These are phyloP conservation scores for Crotophaga sulcirostris DNA, from an alignment of 2,113 vertebrate species.

Conservation along the genomic window DNA sequence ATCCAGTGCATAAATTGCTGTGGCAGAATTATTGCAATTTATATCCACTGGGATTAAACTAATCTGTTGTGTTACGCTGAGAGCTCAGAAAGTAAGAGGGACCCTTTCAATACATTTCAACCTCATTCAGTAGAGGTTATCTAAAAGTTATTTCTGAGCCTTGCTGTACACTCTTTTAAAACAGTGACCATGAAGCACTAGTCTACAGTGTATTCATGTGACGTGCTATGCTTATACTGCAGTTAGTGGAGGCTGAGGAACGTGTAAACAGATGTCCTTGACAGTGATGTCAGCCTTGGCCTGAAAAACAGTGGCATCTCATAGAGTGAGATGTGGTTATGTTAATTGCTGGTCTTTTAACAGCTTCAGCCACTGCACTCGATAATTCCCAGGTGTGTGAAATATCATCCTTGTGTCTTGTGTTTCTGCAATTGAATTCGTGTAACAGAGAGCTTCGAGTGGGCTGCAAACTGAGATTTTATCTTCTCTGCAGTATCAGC, in stretches of 20 bases:
- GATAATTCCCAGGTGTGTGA: conserved; percentile 9
- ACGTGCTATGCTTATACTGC: rapidly evolving
- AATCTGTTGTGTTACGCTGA: neutral
- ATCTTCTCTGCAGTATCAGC: neutral
- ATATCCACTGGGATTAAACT: conserved; percentile 4
- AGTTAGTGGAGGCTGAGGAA: neutral
- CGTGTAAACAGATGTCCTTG: neutral
- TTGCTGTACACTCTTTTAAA: neutral
- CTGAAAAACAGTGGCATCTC: neutral
- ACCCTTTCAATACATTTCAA: neutral
- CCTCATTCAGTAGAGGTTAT: neutral
- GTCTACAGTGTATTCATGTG: neutral
- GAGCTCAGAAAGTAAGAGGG: neutral
- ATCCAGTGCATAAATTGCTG: neutral
- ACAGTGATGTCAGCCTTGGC: conserved; percentile 15
- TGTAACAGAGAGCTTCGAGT: conserved; percentile 43
- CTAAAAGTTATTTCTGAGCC: neutral
- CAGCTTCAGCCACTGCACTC: neutral
- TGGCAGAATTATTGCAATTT: conserved; percentile 1
- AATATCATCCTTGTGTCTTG: conserved; percentile 48
- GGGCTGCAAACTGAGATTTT: conserved; percentile 11
- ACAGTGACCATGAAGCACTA: neutral
- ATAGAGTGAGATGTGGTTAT: neutral
- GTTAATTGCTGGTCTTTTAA: conserved; percentile 43
- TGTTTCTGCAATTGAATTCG: neutral